phyloP scores from a whole-genome alignment of 2,113 vertebrate species.

The Irena cyanogastra region DNA sequence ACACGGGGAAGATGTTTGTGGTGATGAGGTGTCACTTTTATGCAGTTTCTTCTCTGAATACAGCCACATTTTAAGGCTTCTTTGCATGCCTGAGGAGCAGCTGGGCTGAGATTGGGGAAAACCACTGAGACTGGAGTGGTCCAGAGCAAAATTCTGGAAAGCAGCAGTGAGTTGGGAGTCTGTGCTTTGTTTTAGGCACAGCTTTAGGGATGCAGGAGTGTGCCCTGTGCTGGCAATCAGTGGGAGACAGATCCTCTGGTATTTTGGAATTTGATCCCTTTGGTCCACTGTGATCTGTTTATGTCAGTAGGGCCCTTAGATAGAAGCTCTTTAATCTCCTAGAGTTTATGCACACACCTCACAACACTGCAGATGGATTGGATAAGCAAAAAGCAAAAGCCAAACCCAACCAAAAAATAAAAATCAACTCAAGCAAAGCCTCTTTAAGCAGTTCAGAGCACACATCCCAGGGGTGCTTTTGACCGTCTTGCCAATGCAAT shows the following conservation, averaged over 20 bases:
- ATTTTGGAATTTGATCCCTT: not conserved
- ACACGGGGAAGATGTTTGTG: not conserved
- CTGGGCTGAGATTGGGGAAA: not conserved
- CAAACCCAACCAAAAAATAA: not conserved
- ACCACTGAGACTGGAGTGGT: not conserved
- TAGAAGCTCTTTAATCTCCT: not conserved
- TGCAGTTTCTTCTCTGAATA: not conserved
- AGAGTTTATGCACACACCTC: not conserved
- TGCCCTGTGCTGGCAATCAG: not conserved
- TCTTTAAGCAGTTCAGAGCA: not conserved
- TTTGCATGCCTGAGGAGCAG: not conserved
- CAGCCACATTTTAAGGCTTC: not conserved
- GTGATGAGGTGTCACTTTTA: conserved; percentile 40
- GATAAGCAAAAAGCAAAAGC: not conserved
- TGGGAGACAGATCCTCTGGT: not conserved
- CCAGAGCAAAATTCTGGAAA: not conserved
- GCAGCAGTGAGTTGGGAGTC: fast-evolving
- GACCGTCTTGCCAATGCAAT: conserved; percentile 14
- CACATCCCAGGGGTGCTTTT: conserved; percentile 7
- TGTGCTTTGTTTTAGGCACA: fast-evolving
- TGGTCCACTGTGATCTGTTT: not conserved
- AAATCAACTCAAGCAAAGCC: not conserved
- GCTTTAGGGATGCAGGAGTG: not conserved
- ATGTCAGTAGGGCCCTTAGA: not conserved
- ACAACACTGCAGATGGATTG: not conserved